Evolutionary conservation across 2,888 invertebrate genomes (phyloP), one percentile per base, ranked within the genome.

Genomic region (Sesamia inferens): DNA sequence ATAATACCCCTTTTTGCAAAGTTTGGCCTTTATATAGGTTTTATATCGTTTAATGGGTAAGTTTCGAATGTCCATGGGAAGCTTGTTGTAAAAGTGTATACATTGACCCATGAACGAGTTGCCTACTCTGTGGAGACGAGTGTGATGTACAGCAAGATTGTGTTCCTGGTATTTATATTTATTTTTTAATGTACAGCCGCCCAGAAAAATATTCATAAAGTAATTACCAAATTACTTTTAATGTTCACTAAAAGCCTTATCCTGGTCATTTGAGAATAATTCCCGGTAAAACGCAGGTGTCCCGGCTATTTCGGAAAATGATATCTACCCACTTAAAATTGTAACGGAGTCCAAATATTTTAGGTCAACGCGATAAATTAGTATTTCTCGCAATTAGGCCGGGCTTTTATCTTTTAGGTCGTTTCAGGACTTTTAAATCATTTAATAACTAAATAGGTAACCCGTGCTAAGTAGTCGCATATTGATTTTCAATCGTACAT

Each of bases 181-280:
- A n/a, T n/a, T n/a, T n/a, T n/a, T n/a, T 10, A 24, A n/a, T 44
- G 51, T 19, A 51, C 47, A 7, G 0, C 6, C n/a, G 7, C 42
- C 13, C 59, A 48, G 10, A 72, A 58, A 76, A 83, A 72, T 74
- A 75, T 73, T 73, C 59, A 58, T 13, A 69, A 73, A 69, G 61
- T 78, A 76, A 84, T 78, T 47, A 63, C 69, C 73, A 69, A 74
- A 84, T 84, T 76, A 86, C 72, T 76, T 71, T 79, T 78, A 73
- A 74, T 73, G 47, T 19, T 64, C 55, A 63, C 74, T 79, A 73
- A 87, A 80, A 85, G 68, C 68, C 84, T 86, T 63, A 81, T 78
- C 42, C 58, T 10, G 55, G 39, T 51, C 62, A 78, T 74, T 84
- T n/a, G 47, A 66, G 74, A 57, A 62, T 74, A 69, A 79, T 68